A percentile compares a stretch with the other conserved stretches of the same genome.
Evolutionary conservation across 2,113 vertebrate species (phyloP).

Genomic region (Petroica traversi): DNA sequence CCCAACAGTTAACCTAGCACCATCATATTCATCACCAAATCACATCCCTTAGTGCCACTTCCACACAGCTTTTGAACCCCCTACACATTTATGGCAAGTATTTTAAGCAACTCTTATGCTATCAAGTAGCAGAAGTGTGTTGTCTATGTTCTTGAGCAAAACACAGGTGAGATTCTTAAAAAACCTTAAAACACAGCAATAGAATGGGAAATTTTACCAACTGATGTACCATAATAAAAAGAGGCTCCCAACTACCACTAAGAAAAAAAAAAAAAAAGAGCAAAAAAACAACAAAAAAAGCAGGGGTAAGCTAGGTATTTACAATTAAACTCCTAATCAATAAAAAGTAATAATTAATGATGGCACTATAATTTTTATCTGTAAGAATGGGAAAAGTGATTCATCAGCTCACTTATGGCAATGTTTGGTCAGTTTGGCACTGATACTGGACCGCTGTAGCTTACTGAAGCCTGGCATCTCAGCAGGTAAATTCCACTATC

Average conservation of each 20-base stretch:
- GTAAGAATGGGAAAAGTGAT: neutral
- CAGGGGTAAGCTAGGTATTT: neutral
- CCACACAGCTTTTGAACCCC: neutral
- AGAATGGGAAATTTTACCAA: neutral
- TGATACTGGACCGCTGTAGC: neutral
- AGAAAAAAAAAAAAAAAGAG: neutral
- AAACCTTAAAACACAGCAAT: neutral
- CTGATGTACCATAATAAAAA: neutral
- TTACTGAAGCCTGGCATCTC: neutral
- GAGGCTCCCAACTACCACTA: neutral
- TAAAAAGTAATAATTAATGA: neutral
- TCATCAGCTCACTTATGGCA: neutral
- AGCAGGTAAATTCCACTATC: neutral
- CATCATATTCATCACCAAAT: neutral
- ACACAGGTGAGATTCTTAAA: neutral
- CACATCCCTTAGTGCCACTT: neutral
- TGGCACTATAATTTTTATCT: neutral
- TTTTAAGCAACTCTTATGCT: neutral
- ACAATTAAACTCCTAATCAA: neutral
- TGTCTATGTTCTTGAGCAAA: neutral
- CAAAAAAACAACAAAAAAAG: neutral
- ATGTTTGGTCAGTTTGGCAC: neutral
- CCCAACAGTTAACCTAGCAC: neutral
- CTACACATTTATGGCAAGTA: neutral
- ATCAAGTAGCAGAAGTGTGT: neutral